These are phyloP conservation scores for Azemiops feae DNA, from an alignment of 2,113 vertebrate species.

Conservation along the genomic window DNA sequence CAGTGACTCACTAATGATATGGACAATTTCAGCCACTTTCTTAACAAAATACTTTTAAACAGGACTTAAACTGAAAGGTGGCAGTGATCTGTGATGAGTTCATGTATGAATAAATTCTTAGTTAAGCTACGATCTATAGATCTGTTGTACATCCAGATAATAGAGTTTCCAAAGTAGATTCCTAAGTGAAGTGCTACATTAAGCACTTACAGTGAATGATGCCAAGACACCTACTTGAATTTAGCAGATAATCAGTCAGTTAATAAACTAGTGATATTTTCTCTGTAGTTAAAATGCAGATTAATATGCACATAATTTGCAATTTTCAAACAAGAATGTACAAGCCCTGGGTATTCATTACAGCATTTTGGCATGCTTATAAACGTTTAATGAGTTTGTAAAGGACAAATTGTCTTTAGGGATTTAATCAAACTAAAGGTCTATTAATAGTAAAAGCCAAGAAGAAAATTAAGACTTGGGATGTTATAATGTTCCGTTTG, in stretches of 20 bases:
- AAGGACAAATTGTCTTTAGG: conserved; percentile 72
- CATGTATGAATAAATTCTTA: neutral
- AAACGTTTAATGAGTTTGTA: conserved; percentile 71
- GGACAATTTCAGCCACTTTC: neutral
- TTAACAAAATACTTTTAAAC: neutral
- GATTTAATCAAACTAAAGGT: conserved; percentile 60
- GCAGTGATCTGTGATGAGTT: neutral
- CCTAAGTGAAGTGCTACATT: neutral
- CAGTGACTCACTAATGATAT: neutral
- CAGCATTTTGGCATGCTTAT: conserved; percentile 63
- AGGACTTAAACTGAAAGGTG: neutral
- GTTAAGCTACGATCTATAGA: neutral
- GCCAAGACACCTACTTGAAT: neutral
- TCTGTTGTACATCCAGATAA: neutral
- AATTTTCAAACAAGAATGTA: conserved; percentile 45
- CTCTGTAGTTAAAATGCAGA: conserved; percentile 29
- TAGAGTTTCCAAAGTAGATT: neutral
- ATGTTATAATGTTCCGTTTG: neutral
- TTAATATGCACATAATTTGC: conserved; percentile 24
- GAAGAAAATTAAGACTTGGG: conserved; percentile 42
- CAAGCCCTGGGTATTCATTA: conserved; percentile 58
- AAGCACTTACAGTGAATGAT: neutral
- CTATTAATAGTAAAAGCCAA: conserved; percentile 46
- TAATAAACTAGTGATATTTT: conserved; percentile 13
- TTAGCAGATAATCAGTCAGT: neutral